Conservation (phyloP, 2,888 invertebrate genomes). For the Strigamia crassipes region DNA sequence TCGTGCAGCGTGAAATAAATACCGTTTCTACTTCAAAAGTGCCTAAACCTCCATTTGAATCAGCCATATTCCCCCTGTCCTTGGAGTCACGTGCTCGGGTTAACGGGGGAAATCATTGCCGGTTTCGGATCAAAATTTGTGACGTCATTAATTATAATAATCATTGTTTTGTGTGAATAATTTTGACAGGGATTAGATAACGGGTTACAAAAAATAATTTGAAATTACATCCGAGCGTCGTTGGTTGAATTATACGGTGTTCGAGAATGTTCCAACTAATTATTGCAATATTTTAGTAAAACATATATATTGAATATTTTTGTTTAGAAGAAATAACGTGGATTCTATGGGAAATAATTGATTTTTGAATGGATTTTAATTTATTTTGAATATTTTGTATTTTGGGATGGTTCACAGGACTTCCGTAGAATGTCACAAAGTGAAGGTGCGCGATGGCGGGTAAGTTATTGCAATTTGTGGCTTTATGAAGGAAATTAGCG, state of each 20-base stretch:
- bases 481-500: background rate
- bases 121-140: background rate
- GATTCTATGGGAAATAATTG: too few relatives aligned
- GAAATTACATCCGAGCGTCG: background rate
- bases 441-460: constrained; percentile 22
- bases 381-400: too few relatives aligned
- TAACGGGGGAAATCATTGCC: background rate
- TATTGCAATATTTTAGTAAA: too few relatives aligned
- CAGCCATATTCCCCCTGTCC: constrained; percentile 19
- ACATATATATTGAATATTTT: too few relatives aligned
- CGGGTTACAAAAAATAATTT: background rate
- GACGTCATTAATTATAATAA: background rate
- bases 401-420: too few relatives aligned
- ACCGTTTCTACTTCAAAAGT: constrained; percentile 5
- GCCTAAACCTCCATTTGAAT: constrained; percentile 22
- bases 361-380: too few relatives aligned
- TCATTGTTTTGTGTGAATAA: background rate
- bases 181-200: background rate
- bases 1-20: background rate
- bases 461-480: background rate
- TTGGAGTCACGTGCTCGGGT: background rate
- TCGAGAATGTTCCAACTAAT: too few relatives aligned
- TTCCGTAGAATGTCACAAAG: background rate
- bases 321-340: too few relatives aligned
- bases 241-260: too few relatives aligned